Evolutionary conservation across 2,113 vertebrate genomes (phyloP).

Genomic region (Ochotona princeps): DNA sequence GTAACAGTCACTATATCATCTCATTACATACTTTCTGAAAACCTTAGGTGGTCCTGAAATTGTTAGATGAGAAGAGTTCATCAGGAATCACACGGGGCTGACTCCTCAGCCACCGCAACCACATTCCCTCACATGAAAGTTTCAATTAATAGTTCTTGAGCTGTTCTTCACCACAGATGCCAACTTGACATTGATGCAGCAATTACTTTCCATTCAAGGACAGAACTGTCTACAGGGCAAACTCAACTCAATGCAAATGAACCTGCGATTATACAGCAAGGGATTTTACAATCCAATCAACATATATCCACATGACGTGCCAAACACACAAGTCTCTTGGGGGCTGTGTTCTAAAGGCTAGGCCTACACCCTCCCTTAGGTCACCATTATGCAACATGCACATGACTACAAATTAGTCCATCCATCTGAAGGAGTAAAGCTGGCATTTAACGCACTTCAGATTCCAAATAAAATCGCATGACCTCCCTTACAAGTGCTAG

Average conservation of each 20-base stretch:
- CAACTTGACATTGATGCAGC: background rate
- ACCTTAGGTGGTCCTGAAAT: conserved; percentile 16
- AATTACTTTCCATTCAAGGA: background rate
- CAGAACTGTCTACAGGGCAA: background rate
- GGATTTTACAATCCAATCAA: conserved; percentile 52
- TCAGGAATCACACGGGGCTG: background rate
- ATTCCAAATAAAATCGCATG: conserved; percentile 32
- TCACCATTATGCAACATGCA: conserved; percentile 57
- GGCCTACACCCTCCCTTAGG: conserved; percentile 58
- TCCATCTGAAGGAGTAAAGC: conserved; percentile 29
- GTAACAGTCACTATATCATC: background rate
- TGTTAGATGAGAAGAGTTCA: conserved; percentile 44
- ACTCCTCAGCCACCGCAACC: background rate
- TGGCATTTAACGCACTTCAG: conserved; percentile 21
- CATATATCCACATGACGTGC: conserved; percentile 42
- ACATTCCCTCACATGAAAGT: background rate
- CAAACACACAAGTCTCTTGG: conserved; percentile 35
- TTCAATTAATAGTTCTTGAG: conserved; percentile 22
- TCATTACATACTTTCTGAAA: conserved; percentile 38
- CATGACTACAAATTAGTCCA: conserved; percentile 50
- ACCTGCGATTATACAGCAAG: conserved; percentile 19
- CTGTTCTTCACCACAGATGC: conserved; percentile 1
- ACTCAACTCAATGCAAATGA: background rate
- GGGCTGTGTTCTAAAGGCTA: conserved; percentile 63
- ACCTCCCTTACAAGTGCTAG: conserved; percentile 13